Percentiles rank a stretch among this genome's conserved stretches.
These are phyloP conservation scores for Amphiprion percula DNA, from an alignment of 2,113 vertebrate species.

Conservation along the genomic window DNA sequence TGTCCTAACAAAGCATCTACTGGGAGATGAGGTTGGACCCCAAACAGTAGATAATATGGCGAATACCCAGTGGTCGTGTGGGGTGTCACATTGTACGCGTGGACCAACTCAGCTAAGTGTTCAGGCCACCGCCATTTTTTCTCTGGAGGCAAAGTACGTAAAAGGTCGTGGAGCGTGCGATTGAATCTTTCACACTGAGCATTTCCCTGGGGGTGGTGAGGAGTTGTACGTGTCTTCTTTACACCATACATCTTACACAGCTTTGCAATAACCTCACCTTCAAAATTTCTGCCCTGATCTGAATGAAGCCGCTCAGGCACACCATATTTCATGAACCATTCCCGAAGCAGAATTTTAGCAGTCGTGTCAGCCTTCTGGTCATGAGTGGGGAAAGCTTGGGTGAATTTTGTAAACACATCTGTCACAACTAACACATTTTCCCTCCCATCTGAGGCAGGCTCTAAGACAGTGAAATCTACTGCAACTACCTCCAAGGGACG, in stretches of 20 bases:
- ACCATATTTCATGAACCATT: conserved; percentile 27
- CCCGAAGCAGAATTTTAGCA: not conserved
- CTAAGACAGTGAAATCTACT: not conserved
- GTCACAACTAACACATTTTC: conserved; percentile 6
- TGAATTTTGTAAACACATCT: conserved; percentile 5
- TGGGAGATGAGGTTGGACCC: not conserved
- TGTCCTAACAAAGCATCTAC: conserved; percentile 2
- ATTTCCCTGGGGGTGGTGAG: not conserved
- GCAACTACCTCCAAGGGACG: not conserved
- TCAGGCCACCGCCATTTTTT: conserved; percentile 6
- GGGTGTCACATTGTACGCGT: not conserved
- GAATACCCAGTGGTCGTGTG: not conserved
- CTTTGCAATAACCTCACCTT: not conserved
- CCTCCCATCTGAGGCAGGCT: not conserved
- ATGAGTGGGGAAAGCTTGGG: not conserved
- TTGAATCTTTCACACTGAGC: not conserved
- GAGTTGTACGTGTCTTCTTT: not conserved
- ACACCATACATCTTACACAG: conserved; percentile 11
- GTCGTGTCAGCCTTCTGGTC: conserved; percentile 2
- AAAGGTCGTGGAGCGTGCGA: not conserved
- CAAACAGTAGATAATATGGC: conserved; percentile 15
- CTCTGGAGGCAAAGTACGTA: not conserved
- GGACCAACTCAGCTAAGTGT: conserved; percentile 13
- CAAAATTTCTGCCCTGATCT: conserved; percentile 20
- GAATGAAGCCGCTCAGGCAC: not conserved